These are phyloP conservation scores for Phyllopteryx taeniolatus DNA, from an alignment of 2,113 vertebrate species.

Conservation along the genomic window DNA sequence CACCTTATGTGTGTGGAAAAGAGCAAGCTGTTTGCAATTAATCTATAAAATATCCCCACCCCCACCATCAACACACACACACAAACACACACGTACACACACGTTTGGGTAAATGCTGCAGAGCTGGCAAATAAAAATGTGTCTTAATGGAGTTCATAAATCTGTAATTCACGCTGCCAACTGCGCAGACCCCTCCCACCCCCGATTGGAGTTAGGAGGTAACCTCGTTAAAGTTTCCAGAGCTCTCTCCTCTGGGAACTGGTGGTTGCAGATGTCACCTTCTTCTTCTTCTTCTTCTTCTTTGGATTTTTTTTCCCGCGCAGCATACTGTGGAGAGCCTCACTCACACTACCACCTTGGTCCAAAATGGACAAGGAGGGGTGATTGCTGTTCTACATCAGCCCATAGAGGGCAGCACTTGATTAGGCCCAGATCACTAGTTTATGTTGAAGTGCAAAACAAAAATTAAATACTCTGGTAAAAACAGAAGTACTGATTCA, in stretches of 20 bases:
- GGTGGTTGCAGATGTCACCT: slow-evolving; percentile 49
- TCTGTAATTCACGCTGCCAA: slow-evolving; percentile 73
- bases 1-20: slow-evolving; percentile 49
- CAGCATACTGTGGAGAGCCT: slow-evolving; percentile 23
- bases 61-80: neutral
- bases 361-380: neutral
- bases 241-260: slow-evolving; percentile 48
- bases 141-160: slow-evolving; percentile 77
- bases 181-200: slow-evolving; percentile 42
- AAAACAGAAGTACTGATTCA: no score
- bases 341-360: slow-evolving; percentile 15
- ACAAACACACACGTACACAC: neutral
- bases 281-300: slow-evolving; percentile 25
- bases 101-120: slow-evolving; percentile 60
- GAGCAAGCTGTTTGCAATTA: slow-evolving; percentile 65
- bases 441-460: neutral
- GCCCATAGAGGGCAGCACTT: slow-evolving; percentile 4
- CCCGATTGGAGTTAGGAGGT: slow-evolving; percentile 41
- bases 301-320: slow-evolving; percentile 11
- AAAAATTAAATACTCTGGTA: neutral
- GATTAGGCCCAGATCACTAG: neutral
- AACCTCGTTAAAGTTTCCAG: slow-evolving; percentile 72
- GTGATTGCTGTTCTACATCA: neutral
- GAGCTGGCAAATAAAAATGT: slow-evolving; percentile 69
- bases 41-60: slow-evolving; percentile 26